Conservation (phyloP, 2,113 vertebrate genomes). For the Tachysurus vachellii region DNA sequence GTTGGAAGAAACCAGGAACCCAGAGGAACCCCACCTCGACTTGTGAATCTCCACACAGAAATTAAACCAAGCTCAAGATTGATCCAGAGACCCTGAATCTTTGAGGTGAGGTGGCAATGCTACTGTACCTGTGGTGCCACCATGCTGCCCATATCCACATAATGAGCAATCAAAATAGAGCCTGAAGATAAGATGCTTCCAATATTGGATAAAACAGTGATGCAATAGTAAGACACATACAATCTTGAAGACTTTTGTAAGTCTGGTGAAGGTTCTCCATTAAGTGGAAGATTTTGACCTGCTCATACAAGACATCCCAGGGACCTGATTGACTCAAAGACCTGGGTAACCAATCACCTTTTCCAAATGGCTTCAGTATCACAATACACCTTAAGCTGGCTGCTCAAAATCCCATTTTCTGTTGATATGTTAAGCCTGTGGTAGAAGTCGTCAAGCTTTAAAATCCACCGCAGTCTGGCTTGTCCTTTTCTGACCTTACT, state of each 20-base stretch:
- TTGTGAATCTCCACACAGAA: not conserved
- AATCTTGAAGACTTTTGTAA: not conserved
- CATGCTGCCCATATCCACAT: not conserved
- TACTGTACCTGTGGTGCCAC: not conserved
- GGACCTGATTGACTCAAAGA: conserved; percentile 4
- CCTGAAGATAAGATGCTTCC: not conserved
- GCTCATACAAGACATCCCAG: not conserved
- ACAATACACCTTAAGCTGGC: not conserved
- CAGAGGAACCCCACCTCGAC: not conserved
- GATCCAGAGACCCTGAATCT: not conserved
- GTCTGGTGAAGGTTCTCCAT: not conserved
- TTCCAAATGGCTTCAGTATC: not conserved
- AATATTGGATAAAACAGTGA: not conserved
- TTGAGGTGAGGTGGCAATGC: not conserved
- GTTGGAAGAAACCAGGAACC: not conserved
- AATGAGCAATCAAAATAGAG: not conserved
- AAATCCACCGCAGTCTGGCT: not conserved
- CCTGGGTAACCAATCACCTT: not conserved
- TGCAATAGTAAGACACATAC: not conserved
- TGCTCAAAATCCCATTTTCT: not conserved
- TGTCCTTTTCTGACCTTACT: not conserved
- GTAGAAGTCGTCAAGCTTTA: not conserved
- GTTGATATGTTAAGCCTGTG: not conserved
- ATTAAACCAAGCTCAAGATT: not conserved
- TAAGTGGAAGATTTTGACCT: not conserved